phyloP scores from a whole-genome alignment of 2,888 invertebrate genomes.

The Agrotis segetum region DNA sequence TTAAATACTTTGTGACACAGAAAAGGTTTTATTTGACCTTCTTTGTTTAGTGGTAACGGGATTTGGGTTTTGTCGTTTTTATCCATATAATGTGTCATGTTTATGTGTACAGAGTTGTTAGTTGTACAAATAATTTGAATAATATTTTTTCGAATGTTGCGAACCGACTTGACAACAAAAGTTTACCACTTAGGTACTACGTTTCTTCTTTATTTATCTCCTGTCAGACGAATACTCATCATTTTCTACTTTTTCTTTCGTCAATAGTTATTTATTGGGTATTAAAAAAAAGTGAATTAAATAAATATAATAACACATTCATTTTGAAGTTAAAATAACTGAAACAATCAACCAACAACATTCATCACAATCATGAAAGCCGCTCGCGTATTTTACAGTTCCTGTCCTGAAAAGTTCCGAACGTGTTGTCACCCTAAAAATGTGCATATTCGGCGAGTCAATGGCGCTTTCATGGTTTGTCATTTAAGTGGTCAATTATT shows the following conservation, averaged over 20 bases:
- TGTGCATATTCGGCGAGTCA: conserved; percentile 21
- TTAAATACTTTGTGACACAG: conserved; percentile 29
- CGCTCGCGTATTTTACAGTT: conserved; percentile 9
- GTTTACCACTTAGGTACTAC: too few species aligned
- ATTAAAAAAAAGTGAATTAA: background rate
- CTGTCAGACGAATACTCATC: too few species aligned
- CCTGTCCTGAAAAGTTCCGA: conserved; percentile 10
- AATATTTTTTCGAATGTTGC: too few species aligned
- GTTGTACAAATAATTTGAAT: background rate
- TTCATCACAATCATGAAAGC: conserved; percentile 8
- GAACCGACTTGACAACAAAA: background rate
- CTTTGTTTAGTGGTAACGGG: conserved; percentile 24
- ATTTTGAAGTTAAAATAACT: background rate
- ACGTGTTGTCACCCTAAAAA: conserved; percentile 18
- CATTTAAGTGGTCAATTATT: conserved; percentile 55
- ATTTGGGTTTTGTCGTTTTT: conserved; percentile 18
- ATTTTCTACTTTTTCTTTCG: too few species aligned
- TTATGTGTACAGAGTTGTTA: background rate
- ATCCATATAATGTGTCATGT: background rate
- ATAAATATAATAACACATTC: background rate
- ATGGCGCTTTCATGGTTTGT: conserved; percentile 43
- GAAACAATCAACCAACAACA: background rate
- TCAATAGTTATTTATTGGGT: too few species aligned
- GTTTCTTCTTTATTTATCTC: too few species aligned
- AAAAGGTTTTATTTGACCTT: conserved; percentile 39